Base-by-base conservation (phyloP, 2,797 vertebrate genomes). In the Hypotaenidia okinawae region DNA sequence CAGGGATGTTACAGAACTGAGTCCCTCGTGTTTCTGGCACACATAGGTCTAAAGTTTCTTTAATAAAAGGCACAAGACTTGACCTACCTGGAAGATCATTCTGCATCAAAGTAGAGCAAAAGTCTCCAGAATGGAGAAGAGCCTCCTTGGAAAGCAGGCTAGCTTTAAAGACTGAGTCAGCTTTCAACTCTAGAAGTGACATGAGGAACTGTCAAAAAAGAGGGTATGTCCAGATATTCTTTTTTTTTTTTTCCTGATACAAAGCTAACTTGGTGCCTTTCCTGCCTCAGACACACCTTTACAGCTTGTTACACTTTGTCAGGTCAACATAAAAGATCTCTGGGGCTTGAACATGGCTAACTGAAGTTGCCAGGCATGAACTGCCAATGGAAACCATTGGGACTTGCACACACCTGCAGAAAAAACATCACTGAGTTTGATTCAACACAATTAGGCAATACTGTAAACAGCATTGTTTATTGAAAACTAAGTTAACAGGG, bases 41-140 rank as follows among this genome's bases (percentile, higher is more conserved):
- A 87, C 51, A 83, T 30, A 62, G 43, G 77, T 28, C 84, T 84
- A 43, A 41, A 59, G 45, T 22, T 70, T 58, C 85, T 93, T 32
- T 89, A 51, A 89, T 72, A 63, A 30, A 94, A 94, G 75, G 80
- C 33, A 0, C 64, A 88, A 93, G 79, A 70, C 63, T 78, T 87
- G 84, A 91, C 78, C 90, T 83, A 87, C 32, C 64, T 75, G 58
- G 81, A 94, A 94, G 86, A 95, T 47, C 30, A 49, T 62, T 94
- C 95, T 86, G 93, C 45, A 24, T 82, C 96, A 79, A 90, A 68
- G 93, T 52, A 85, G 49, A 86, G 74, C 35, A 12, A 91, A 61
- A 95, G 55, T 80, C 78, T 90, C 86, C 72, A 87, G 75, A 87
- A 94, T 27, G 61, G 32, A 87, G 78, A 33, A 94, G 59, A 95